Evolutionary conservation across 1,140 invertebrate genomes (phyloP).

Genomic region (Arctopsyche grandis): DNA sequence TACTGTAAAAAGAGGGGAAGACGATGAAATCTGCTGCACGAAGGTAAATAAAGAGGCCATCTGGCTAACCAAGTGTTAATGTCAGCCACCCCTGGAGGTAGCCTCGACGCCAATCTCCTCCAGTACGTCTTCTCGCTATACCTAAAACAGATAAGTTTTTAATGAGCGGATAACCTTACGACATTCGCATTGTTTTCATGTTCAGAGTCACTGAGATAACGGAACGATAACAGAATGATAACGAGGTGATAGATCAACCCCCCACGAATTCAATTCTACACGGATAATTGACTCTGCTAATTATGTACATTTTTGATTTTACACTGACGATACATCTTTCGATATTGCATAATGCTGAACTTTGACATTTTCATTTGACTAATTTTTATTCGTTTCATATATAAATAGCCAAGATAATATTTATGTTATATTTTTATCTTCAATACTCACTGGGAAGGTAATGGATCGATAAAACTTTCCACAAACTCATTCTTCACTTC

Average conservation of each 20-base stretch:
- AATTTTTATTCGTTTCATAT: no score
- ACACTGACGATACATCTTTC: no score
- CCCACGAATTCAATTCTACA: background rate
- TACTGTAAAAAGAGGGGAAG: constrained; percentile 78
- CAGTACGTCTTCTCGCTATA: constrained; percentile 63
- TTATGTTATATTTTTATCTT: background rate
- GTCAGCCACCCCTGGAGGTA: constrained; percentile 61
- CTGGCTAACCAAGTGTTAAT: constrained; percentile 72
- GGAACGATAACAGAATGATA: background rate
- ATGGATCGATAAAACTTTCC: constrained; percentile 70
- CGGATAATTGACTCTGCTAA: no score
- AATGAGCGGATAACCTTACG: background rate
- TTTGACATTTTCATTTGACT: no score
- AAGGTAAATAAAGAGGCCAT: constrained; percentile 70
- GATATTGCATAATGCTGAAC: no score
- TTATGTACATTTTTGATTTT: no score
- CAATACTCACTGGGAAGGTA: constrained; percentile 63
- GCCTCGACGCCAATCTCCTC: constrained; percentile 60
- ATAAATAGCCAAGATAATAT: no score
- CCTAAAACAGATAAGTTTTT: constrained; percentile 54
- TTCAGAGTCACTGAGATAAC: background rate
- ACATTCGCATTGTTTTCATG: background rate
- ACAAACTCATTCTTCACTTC: constrained; percentile 76
- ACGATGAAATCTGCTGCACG: constrained; percentile 68
- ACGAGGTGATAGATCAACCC: background rate